phyloP scores from a whole-genome alignment of 1,140 invertebrate species.

The Parapsyche elsis region DNA sequence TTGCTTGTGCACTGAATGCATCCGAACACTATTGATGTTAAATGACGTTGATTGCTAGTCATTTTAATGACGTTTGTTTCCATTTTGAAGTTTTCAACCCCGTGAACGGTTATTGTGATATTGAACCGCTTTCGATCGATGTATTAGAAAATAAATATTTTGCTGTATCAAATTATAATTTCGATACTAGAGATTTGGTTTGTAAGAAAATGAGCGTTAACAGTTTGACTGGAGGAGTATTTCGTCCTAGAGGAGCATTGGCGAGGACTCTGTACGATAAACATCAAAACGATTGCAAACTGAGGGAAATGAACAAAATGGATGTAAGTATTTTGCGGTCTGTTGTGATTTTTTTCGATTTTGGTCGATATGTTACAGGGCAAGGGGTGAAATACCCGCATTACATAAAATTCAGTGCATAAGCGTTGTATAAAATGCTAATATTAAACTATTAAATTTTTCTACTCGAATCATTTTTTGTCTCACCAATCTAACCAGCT shows the following conservation, averaged over 20 bases:
- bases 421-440: no score
- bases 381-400: no score
- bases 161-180: not conserved
- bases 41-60: no score
- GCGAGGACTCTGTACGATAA: conserved; percentile 77
- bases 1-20: not conserved
- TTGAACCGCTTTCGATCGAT: not conserved
- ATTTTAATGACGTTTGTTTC: no score
- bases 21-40: not conserved
- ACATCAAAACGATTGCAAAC: conserved; percentile 73
- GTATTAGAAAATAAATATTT: conserved; percentile 1
- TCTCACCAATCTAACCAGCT: no score
- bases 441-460: not conserved
- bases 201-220: conserved; percentile 38
- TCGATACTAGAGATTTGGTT: not conserved
- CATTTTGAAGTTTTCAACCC: not conserved
- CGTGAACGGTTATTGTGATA: not conserved
- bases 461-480: no score
- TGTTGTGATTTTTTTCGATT: no score
- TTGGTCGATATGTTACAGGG: no score
- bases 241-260: conserved; percentile 72
- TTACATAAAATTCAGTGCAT: no score
- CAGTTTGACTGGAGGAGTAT: conserved; percentile 56
- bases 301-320: conserved; percentile 73
- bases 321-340: conserved; percentile 71